Evolutionary conservation across 2,888 invertebrate species (phyloP), one percentile per base, ranked within the genome.

Genomic region (Selenia dentaria): DNA sequence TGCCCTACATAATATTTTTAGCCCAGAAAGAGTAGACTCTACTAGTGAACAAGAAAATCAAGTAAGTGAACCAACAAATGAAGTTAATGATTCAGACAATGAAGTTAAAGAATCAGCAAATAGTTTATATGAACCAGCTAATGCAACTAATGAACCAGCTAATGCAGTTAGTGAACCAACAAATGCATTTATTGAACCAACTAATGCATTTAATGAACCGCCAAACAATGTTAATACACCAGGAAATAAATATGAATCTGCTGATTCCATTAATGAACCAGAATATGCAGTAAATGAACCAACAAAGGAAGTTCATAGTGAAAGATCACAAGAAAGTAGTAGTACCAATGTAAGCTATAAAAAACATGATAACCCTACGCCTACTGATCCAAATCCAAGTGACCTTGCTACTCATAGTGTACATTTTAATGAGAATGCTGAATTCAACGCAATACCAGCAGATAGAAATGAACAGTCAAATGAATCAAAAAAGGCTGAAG

Each of bases 1-100:
- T 22, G 27, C 36, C 3, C 27, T 46, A 11, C 36, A 36, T 32
- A 40, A 16, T 39, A 29, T 45, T 1, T 45, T 45, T 34, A 16
- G 20, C 18, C 16, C 29, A 14, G 35, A 45, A 27, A 6, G 26
- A 4, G 10, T 24, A 6, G 5, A 10, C 18, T 20, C 25, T 8
- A 5, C 25, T 10, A 9, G 4, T 3, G 10, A 25, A 25, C 9
- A 10, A 1, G 9, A 22, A 22, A 11, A 10, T 14, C 35, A 12
- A 25, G 10, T 9, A 2, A 31, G n/a, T 25, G 42, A 42, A 29
- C 35, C 20, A 11, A 9, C 10, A 6, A 28, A 28, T 9, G 28
- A 28, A 14, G 8, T 6, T 6, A 26, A 9, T 20, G 36, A 32
- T 22, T 12, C 22, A 18, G 6, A 1, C 1, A 14, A 10, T 12